Base-by-base conservation (phyloP, 2,888 invertebrate genomes). In the Epirrhoe tristata region DNA sequence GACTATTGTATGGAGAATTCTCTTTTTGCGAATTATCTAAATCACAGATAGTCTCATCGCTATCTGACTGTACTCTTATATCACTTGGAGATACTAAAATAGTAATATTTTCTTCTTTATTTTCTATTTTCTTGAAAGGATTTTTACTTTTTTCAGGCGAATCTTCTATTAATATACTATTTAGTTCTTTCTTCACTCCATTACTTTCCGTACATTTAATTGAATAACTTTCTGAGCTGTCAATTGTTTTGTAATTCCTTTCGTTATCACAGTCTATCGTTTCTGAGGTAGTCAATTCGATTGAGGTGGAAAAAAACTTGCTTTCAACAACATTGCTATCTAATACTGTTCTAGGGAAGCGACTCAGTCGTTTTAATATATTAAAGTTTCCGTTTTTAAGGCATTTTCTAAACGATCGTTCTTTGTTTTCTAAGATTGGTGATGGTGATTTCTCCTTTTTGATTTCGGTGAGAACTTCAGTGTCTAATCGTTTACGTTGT, bases 291-390 rank as follows among this genome's bases (percentile, higher is more conserved):
- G 51, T 32, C 6, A 16, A 69, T 2, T 71, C 67, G 16, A 52
- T 64, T 57, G 73, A 65, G 51, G 73, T 80, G 62, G 74, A 67
- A 76, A 96, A 95, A 81, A 95, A 95, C 63, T 94, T 94, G 76
- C 95, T 95, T 75, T 94, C 94, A 4, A 95, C 93, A n/a, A 94
- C 82, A 77, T 89, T 85, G 58, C 85, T 80, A 61, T 87, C 87
- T 61, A 93, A 70, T 0, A 90, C 76, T 0, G 94, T 94, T 74
- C 92, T 83, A 62, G 93, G 91, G 68, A 95, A 95, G 72, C 88
- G 89, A 74, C 94, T 95, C 1, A 94, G 76, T 81, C 87, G 89
- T 76, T 91, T 93, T 0, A 94, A 72, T 0, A 89, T 80, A 0
- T 85, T 80, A 65, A 87, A 86, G 6, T 85, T 87, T 36, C 86